These are phyloP conservation scores for Tenebrio molitor DNA, from an alignment of 1,140 invertebrate species.

Conservation along the genomic window DNA sequence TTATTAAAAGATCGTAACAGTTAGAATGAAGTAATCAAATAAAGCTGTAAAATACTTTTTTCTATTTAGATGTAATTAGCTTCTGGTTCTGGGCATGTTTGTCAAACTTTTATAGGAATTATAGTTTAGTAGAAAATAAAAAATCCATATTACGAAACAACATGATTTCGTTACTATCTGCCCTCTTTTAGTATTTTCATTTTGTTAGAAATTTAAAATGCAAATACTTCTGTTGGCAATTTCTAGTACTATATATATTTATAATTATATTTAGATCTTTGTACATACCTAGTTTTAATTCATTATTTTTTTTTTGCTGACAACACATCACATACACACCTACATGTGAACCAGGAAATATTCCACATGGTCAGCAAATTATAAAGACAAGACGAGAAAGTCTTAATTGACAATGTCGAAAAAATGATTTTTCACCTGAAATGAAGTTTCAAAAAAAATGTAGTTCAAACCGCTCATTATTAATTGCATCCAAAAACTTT, in stretches of 20 bases:
- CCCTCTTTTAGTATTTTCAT: conserved; percentile 10
- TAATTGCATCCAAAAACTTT: too few species aligned
- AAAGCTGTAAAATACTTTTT: conserved; percentile 25
- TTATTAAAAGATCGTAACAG: background rate
- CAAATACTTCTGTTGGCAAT: conserved; percentile 10
- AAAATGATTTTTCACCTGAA: too few species aligned
- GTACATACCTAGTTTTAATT: conserved; percentile 24
- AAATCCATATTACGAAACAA: background rate
- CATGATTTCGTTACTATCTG: conserved; percentile 22
- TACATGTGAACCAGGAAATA: conserved; percentile 11
- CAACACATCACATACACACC: conserved; percentile 32
- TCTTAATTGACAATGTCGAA: too few species aligned
- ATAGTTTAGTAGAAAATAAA: conserved; percentile 12
- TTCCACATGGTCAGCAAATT: background rate
- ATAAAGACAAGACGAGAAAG: too few species aligned
- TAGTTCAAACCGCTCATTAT: too few species aligned
- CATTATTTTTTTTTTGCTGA: conserved; percentile 11
- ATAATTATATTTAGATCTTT: too few species aligned
- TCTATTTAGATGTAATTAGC: conserved; percentile 19
- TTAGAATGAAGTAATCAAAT: background rate
- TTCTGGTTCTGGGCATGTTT: conserved; percentile 23
- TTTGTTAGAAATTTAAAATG: conserved; percentile 26
- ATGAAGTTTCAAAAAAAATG: too few species aligned
- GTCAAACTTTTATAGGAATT: conserved; percentile 13
- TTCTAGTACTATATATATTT: conserved; percentile 14